phyloP scores from a whole-genome alignment of 2,888 invertebrate species.

The Phasia obesa region DNA sequence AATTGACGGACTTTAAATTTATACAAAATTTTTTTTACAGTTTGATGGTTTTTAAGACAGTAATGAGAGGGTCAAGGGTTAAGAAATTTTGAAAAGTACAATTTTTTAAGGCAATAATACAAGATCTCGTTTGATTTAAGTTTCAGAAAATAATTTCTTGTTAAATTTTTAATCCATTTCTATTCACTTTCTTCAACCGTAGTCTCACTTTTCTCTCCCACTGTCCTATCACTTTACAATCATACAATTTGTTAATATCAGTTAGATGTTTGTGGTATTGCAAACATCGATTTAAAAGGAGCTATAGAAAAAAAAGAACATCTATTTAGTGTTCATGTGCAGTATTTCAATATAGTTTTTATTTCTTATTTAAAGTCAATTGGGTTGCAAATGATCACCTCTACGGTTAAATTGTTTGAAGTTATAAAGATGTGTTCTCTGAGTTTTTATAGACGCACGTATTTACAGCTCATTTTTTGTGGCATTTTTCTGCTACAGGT shows the following conservation, averaged over 20 bases:
- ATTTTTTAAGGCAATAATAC: too few relatives aligned
- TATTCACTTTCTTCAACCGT: not conserved
- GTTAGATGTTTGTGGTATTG: constrained; percentile 45
- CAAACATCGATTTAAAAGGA: constrained; percentile 10
- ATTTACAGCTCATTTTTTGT: constrained; percentile 42
- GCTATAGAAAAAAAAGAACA: not conserved
- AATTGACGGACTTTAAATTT: constrained; percentile 58
- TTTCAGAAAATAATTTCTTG: not conserved
- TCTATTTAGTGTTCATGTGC: not conserved
- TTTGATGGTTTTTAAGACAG: constrained; percentile 14
- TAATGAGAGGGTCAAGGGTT: not conserved
- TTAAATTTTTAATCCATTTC: not conserved
- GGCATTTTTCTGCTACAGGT: constrained; percentile 6
- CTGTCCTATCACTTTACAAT: not conserved
- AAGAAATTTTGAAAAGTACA: not conserved
- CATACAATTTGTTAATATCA: constrained; percentile 45
- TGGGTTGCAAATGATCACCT: not conserved
- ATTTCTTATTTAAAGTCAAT: not conserved
- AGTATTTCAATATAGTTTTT: not conserved
- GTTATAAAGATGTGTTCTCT: not conserved
- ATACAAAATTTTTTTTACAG: constrained; percentile 34
- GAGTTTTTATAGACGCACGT: constrained; percentile 33
- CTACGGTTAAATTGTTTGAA: not conserved
- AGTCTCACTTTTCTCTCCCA: not conserved
- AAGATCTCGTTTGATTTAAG: too few relatives aligned